Evolutionary conservation across 2,113 vertebrate species (phyloP).

Genomic region (Aix galericulata): DNA sequence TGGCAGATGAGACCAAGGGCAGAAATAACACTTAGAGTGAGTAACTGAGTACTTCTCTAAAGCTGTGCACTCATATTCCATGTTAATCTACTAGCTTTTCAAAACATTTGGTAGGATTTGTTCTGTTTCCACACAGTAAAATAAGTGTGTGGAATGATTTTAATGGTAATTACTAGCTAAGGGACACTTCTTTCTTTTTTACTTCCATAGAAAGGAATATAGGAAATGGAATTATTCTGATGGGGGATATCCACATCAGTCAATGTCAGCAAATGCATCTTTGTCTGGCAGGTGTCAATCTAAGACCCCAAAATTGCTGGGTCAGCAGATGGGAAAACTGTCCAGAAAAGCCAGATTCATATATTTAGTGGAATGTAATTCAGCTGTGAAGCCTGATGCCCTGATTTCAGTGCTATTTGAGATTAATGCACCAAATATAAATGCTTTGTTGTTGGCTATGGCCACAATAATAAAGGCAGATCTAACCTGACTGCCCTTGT

Average conservation of each 20-base stretch:
- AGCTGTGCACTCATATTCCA: neutral
- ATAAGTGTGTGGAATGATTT: neutral
- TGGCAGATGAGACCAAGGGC: neutral
- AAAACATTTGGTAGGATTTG: neutral
- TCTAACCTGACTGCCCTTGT: neutral
- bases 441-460: neutral
- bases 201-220: slow-evolving; percentile 4
- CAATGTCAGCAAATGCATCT: neutral
- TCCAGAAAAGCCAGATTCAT: neutral
- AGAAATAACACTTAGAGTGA: neutral
- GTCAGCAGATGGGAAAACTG: neutral
- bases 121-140: neutral
- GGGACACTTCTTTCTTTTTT: neutral
- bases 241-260: neutral
- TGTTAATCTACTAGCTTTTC: neutral
- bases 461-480: neutral
- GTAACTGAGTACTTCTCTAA: neutral
- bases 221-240: neutral
- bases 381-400: neutral
- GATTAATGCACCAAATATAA: neutral
- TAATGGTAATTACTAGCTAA: neutral
- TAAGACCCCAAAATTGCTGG: neutral
- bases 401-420: neutral
- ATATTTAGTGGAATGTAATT: neutral
- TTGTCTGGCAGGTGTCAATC: neutral